Conservation (phyloP, 2,113 vertebrate genomes). For the Scomber japonicus region DNA sequence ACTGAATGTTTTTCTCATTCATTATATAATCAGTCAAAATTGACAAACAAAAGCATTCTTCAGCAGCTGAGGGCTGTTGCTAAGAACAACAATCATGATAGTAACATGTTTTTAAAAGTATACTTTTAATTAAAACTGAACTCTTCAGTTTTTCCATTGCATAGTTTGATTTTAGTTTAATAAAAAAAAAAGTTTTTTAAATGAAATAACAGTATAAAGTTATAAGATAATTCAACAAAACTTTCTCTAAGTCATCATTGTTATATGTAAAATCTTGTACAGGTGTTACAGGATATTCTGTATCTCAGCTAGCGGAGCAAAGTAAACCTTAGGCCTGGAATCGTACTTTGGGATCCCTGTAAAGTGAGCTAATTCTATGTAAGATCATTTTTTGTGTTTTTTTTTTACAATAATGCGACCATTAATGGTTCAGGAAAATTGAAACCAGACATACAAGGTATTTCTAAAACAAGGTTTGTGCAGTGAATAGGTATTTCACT, state of each 20-base stretch:
- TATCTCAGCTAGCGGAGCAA: slow-evolving; percentile 1
- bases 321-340: slow-evolving; percentile 2
- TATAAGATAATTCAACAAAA: background rate
- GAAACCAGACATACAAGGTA: slow-evolving; percentile 43
- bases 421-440: slow-evolving; percentile 50
- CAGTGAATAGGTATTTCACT: slow-evolving; percentile 54
- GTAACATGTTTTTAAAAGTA: slow-evolving; percentile 23
- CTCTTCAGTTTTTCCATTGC: background rate
- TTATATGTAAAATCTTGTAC: background rate
- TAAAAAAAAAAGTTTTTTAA: background rate
- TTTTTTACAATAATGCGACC: slow-evolving; percentile 24
- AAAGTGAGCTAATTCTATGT: slow-evolving; percentile 29
- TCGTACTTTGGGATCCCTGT: slow-evolving; percentile 14
- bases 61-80: background rate
- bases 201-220: background rate
- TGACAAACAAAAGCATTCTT: background rate
- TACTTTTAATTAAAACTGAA: slow-evolving; percentile 5
- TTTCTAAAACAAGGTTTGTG: slow-evolving; percentile 47
- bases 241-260: background rate
- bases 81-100: slow-evolving; percentile 9
- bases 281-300: slow-evolving; percentile 17
- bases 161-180: background rate
- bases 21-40: slow-evolving; percentile 29
- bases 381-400: slow-evolving; percentile 10
- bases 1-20: slow-evolving; percentile 45